Base-by-base conservation (phyloP, 2,888 invertebrate species). In the Oxytorus armatus region DNA sequence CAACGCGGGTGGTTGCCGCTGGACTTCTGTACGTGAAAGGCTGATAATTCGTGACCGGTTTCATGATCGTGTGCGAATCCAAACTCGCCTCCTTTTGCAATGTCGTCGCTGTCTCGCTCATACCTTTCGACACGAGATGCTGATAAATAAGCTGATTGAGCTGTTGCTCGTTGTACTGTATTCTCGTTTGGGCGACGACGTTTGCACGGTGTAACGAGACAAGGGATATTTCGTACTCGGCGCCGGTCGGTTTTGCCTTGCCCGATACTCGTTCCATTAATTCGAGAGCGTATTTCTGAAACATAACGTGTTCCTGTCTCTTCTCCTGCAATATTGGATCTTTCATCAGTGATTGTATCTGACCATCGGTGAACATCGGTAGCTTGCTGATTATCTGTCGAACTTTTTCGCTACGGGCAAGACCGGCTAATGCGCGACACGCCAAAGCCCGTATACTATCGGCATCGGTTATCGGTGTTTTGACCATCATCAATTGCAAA, bases 281-380 rank as follows among this genome's bases (percentile, higher is more conserved):
- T 87, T 98, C 97, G 10, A 97, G 92, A 0, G 98, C 98, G 91
- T 98, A 97, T 89, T 97, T 97, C 92, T 98, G 98, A 92, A 99
- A 99, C 92, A 96, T 95, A 0, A 98, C 97, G 92, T 99, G 99
- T 88, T 99, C 98, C 84, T 96, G 96, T 0, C 98, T 94, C 92
- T 98, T 98, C 92, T 99, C 99, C 92, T 98, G 98, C 0, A 99
- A 93, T 80, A 99, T 97, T 10, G 99, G 99, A 92, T 99, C 98
- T 70, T 97, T 96, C 97, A 99, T 98, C 72, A 99, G 92, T 83
- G 94, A 96, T 92, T 98, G 98, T 88, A 99, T 94, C 91, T 98
- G 97, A 11, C 98, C 98, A 87, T 96, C 96, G 70, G 97, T 97
- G 92, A 99, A 98, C 79, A 99, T 94, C 0, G 99, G 98, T 82